Base-by-base conservation (phyloP, 2,797 vertebrate species). In the Peromyscus aztecus region DNA sequence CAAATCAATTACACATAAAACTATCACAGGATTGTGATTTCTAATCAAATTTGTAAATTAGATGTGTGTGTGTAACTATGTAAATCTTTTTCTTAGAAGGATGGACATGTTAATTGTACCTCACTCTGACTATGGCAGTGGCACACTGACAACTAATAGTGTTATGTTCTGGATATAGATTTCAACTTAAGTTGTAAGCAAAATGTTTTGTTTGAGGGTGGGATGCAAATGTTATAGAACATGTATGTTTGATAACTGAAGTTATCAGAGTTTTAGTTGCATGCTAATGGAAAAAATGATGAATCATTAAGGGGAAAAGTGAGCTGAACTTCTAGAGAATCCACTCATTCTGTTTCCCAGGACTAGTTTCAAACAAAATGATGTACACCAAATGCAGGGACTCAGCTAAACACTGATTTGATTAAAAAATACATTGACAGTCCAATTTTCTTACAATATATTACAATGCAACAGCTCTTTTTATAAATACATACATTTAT, bases 41-140 rank as follows among this genome's bases (percentile, higher is more conserved):
- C 92, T 96, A 94, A 97, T 97, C 87, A 97, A 93, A 96, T 91
- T 96, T 96, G 89, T 97, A 96, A 97, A 97, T 94, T 89, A 97
- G 85, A 86, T 57, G 55, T 89, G 55, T 90, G 61, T 87, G 73
- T 90, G 4, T 81, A 87, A 97, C 86, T 81, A 61, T 61, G 40
- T 61, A 95, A 27, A 37, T 87, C 43, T 65, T 97, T 65, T 84
- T 85, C 78, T 55, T 81, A 43, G 75, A 69, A 94, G 75, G 46
- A 94, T n/a, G 7, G 85, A 80, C 80, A 84, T 34, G 75, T 65
- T 95, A 83, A 80, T 3, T 95, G 65, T 19, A 67, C 43, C 67
- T 61, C 65, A 80, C 59, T 90, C 59, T 90, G 52, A 94, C 86
- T 61, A 69, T 13, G 37, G 75, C 90, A 89, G 8, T 11, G 27